phyloP scores from a whole-genome alignment of 30 jellyfish, hydroid and myxozoan genomes.

The Aurelia aurita complex sp. Pacific region DNA sequence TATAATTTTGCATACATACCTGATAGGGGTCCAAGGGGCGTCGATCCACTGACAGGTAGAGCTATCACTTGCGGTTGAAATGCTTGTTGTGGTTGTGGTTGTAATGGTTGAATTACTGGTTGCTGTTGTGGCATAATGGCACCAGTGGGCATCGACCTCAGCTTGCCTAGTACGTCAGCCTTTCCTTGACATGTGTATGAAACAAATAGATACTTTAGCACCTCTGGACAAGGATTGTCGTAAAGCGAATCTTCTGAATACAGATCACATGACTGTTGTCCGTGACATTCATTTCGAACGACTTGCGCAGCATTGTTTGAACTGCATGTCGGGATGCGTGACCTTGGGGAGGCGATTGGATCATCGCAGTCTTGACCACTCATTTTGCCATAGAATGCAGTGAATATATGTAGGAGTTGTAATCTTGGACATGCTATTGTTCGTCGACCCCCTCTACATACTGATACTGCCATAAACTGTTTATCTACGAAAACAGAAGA shows the following conservation, averaged over 20 bases:
- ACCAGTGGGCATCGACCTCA: slow-evolving; percentile 54
- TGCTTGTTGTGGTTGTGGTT: background rate
- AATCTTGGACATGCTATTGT: slow-evolving; percentile 87
- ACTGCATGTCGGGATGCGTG: slow-evolving; percentile 95
- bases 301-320: slow-evolving; percentile 83
- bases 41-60: background rate
- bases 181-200: slow-evolving; percentile 97
- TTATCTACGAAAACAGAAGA: slow-evolving; percentile 3
- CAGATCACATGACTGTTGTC: slow-evolving; percentile 98
- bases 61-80: background rate
- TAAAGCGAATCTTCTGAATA: slow-evolving; percentile 93
- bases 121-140: slow-evolving; percentile 1
- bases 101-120: background rate
- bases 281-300: slow-evolving; percentile 89
- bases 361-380: slow-evolving; percentile 98
- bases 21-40: slow-evolving; percentile 36
- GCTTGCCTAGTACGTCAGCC: slow-evolving; percentile 65
- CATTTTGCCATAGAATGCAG: slow-evolving; percentile 97
- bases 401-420: slow-evolving; percentile 84
- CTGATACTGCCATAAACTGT: slow-evolving; percentile 81
- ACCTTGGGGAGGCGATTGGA: slow-evolving; percentile 78
- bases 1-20: no score
- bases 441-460: slow-evolving; percentile 90
- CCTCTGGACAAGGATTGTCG: slow-evolving; percentile 94
- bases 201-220: slow-evolving; percentile 83